Evolutionary conservation across 2,113 vertebrate species (phyloP), one percentile per base, ranked within the genome.

Genomic region (Notarius quadriscutis): DNA sequence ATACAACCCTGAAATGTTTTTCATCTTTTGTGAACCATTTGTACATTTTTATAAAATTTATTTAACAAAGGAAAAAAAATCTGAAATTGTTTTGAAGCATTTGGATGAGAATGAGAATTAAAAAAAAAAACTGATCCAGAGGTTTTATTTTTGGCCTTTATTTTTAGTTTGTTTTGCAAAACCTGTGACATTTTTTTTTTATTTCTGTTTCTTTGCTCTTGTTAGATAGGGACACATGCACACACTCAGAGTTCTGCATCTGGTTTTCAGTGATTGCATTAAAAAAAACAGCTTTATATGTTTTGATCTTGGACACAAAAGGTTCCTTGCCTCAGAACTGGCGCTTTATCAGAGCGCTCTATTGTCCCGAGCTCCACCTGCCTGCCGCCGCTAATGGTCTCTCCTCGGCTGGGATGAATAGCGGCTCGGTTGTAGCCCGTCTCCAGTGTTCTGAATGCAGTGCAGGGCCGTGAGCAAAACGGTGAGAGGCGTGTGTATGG

Each of bases 321-420:
- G 75, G 4, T 55, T 25, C 78, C 18, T 20, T 5, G n/a, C 79
- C 53, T 79, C 83, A 67, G 82, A 77, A 74, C 67, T n/a, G 55
- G 50, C 0, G 62, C 34, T 71, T 86, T 86, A 89, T 87, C 88
- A 78, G 84, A 89, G 72, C 71, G 51, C 80, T 69, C 79, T 65
- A 85, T 87, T 87, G 86, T 87, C 30, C 58, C 14, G 79, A 50
- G 27, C 34, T 80, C 83, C 88, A 89, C 87, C 88, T 91, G 85
- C 71, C 51, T 81, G 78, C 60, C 63, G 65, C n/a, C 51, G 17
- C 51, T 87, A 89, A 80, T 87, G 85, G 69, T 86, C 82, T 79
- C 53, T 87, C 69, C 87, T 72, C 77, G 41, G 27, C 58, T 67
- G 57, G 67, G 81, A 90, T 92, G 81, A 87, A 86, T 88, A 65